Base-by-base conservation (phyloP, 2,113 vertebrate genomes). In the Rana temporaria region DNA sequence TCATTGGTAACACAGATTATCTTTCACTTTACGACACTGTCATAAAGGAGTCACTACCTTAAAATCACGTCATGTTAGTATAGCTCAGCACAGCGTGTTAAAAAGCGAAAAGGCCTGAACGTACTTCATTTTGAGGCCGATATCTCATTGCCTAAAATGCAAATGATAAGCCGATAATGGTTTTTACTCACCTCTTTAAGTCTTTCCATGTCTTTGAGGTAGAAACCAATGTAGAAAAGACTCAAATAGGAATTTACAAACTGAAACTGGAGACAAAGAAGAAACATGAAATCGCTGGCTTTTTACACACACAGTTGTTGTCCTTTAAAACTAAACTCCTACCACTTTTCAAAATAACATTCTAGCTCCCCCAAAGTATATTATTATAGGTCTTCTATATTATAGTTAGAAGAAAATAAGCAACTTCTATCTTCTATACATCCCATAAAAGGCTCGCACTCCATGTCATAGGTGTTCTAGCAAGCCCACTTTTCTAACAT, bases 211-310 rank as follows among this genome's bases (percentile, higher is more conserved):
- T 99, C 98, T 92, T 98, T 98, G 97, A 99, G 98, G 97, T 99
- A 99, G 98, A 99, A 99, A 87, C 97, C 98, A 71, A 99, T 99
- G 93, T 99, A 99, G 95, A 99, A 98, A 94, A 99, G 97, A 93
- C 98, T 98, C 92, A 99, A 95, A 94, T 99, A 99, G 59, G 98
- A 99, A 93, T 99, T 99, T 92, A 99, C 94, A 90, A 99, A 99
- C 91, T 99, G 98, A 92, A 99, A 99, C 98, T 99, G 48, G 20
- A 30, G 15, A 64, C 4, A 81, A 3, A 34, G 30, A 62, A 62
- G n/a, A 65, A 26, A n/a, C 1, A 7, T 2, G 1, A 70, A 52
- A 4, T 8, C 9, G 14, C 42, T 48, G 1, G 42, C 42, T 48
- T 48, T 11, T 48, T 11, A 20, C 5, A 48, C 20, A 42, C 19